Percentiles rank a stretch among this genome's conserved stretches.
phyloP scores from a whole-genome alignment of 2,797 vertebrate genomes.

The Benthosema pterotum region DNA sequence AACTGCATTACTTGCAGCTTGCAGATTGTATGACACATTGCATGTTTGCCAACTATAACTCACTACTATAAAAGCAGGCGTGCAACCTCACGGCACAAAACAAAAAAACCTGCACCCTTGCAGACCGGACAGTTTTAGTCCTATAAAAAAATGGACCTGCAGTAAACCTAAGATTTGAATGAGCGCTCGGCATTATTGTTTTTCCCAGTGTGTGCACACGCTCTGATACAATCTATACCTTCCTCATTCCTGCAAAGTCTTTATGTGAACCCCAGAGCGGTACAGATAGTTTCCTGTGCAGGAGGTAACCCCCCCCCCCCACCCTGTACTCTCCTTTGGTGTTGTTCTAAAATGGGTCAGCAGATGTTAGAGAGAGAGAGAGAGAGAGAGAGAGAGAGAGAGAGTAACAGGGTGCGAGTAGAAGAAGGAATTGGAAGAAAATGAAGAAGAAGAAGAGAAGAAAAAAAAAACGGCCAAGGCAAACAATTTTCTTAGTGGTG shows the following conservation, averaged over 20 bases:
- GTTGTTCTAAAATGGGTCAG: conserved; percentile 81
- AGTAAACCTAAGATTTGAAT: too few relatives aligned
- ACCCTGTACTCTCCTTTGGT: conserved; percentile 51
- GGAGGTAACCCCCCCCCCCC: conserved; percentile 48
- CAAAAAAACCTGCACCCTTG: too few relatives aligned
- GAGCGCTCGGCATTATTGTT: too few relatives aligned
- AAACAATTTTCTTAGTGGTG: conserved; percentile 75
- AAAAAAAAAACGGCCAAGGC: conserved; percentile 68
- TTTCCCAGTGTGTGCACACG: conserved; percentile 8
- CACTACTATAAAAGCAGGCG: too few relatives aligned
- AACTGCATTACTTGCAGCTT: too few relatives aligned
- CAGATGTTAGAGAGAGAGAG: conserved; percentile 74
- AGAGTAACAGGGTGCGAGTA: conserved; percentile 11
- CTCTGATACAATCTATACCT: conserved; percentile 28
- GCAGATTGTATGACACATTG: neutral
- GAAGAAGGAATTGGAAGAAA: conserved; percentile 20
- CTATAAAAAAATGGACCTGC: too few relatives aligned
- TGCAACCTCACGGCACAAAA: too few relatives aligned
- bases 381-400: conserved; percentile 43
- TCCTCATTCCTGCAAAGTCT: conserved; percentile 27
- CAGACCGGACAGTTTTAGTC: too few relatives aligned
- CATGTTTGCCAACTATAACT: too few relatives aligned
- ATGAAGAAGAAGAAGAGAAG: conserved; percentile 50
- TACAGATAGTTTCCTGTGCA: conserved; percentile 63
- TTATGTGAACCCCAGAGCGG: conserved; percentile 41